These are phyloP conservation scores for Fopius arisanus DNA, from an alignment of 1,140 invertebrate species.

Conservation along the genomic window DNA sequence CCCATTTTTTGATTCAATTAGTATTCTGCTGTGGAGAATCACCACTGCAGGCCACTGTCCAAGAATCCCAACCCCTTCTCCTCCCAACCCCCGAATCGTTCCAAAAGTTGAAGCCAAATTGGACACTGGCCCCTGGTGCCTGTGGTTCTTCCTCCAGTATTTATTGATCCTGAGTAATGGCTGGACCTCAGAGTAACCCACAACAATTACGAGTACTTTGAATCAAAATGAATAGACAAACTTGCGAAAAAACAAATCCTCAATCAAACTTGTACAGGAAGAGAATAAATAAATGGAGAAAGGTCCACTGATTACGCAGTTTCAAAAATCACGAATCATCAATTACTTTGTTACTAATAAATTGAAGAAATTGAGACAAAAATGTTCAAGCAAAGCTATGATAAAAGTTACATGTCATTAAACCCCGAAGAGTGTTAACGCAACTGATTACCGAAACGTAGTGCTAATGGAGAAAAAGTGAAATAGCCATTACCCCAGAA, in stretches of 20 bases:
- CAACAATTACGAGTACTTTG: neutral
- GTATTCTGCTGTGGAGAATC: conserved; percentile 39
- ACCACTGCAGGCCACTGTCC: conserved; percentile 33
- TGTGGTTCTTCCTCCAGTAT: neutral
- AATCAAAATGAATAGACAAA: neutral
- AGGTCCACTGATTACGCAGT: conserved; percentile 3
- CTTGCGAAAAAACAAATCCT: neutral
- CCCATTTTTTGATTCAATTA: conserved; percentile 36
- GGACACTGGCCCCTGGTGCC: neutral
- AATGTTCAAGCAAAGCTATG: conserved; percentile 30
- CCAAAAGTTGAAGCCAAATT: neutral
- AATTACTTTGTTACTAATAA: conserved; percentile 53
- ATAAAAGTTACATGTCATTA: neutral
- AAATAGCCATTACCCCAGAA: neutral
- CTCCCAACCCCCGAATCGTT: neutral
- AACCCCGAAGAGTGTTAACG: conserved; percentile 4
- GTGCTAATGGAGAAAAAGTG: conserved; percentile 28
- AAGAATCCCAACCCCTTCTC: neutral
- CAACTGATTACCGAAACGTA: conserved; percentile 31
- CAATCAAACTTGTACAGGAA: conserved; percentile 2
- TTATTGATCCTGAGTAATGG: conserved; percentile 7
- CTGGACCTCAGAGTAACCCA: neutral
- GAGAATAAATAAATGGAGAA: neutral
- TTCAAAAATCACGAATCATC: conserved; percentile 26
- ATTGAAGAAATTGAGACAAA: conserved; percentile 28